Percentiles rank a stretch among this genome's conserved stretches.
phyloP scores from a whole-genome alignment of 2,797 vertebrate genomes.

The Sitta carolinensis region DNA sequence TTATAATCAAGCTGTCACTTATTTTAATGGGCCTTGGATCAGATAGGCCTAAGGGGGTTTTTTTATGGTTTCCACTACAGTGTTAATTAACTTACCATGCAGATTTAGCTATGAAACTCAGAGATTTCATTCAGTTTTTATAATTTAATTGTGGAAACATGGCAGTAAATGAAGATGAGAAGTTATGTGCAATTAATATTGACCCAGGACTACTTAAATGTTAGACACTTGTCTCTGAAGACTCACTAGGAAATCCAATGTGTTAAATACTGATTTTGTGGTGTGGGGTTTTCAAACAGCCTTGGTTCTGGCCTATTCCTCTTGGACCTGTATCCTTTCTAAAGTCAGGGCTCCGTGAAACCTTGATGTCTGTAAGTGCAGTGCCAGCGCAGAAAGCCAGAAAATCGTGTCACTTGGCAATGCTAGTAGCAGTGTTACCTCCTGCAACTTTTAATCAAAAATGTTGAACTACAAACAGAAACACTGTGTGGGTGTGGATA shows the following conservation, averaged over 20 bases:
- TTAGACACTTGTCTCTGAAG: slow-evolving; percentile 22
- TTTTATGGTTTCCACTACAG: slow-evolving; percentile 13
- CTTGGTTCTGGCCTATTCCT: not conserved
- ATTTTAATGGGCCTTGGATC: slow-evolving; percentile 25
- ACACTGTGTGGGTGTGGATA: not conserved
- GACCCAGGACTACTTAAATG: slow-evolving; percentile 8
- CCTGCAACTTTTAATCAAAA: not conserved
- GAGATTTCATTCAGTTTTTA: slow-evolving; percentile 33
- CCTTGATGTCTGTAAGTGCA: not conserved
- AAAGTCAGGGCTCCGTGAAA: not conserved
- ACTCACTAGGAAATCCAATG: not conserved
- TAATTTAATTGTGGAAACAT: slow-evolving; percentile 35
- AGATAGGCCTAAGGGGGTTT: not conserved
- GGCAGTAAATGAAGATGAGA: slow-evolving; percentile 29
- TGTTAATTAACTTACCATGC: slow-evolving; percentile 44
- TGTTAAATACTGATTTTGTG: slow-evolving; percentile 17
- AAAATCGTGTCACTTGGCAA: not conserved
- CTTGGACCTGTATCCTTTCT: not conserved
- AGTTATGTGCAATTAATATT: slow-evolving; percentile 31
- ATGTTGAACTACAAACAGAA: not conserved
- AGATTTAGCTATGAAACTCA: slow-evolving; percentile 22
- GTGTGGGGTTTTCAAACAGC: not conserved
- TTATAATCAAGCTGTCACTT: slow-evolving; percentile 41
- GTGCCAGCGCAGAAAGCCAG: not conserved
- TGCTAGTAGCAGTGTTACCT: not conserved